phyloP scores from a whole-genome alignment of 92 coral and sea anemone genomes.

The Zoanthus gigantus region DNA sequence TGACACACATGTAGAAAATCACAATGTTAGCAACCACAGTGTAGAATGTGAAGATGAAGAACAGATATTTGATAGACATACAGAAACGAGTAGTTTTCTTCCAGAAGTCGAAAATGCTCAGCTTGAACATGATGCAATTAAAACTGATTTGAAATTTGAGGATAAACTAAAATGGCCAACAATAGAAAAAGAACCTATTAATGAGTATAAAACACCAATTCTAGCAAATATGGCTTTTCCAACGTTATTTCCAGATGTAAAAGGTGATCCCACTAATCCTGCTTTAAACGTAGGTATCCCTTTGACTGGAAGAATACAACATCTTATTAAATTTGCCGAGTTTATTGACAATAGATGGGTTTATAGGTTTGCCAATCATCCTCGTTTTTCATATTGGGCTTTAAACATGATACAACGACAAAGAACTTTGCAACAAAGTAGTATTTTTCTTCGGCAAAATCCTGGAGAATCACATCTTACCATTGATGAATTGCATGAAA shows the following conservation, averaged over 20 bases:
- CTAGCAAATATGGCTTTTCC: slow-evolving; percentile 10
- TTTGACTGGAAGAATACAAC: slow-evolving; percentile 1
- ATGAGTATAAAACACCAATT: not conserved
- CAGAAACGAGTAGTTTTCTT: slow-evolving; percentile 60
- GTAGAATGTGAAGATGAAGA: slow-evolving; percentile 42
- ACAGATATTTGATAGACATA: slow-evolving; percentile 40
- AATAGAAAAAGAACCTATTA: not conserved
- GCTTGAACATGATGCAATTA: slow-evolving; percentile 45
- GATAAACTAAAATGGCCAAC: slow-evolving; percentile 11
- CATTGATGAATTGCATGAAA: slow-evolving; percentile 27
- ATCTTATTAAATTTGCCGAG: not conserved
- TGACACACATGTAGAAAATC: slow-evolving; percentile 47
- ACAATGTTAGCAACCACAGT: slow-evolving; percentile 5
- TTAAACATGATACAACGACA: slow-evolving; percentile 42
- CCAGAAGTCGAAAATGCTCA: slow-evolving; percentile 33
- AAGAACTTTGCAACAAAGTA: slow-evolving; percentile 40
- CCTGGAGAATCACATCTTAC: slow-evolving; percentile 41
- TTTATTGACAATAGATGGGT: slow-evolving; percentile 2
- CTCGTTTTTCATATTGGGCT: slow-evolving; percentile 32
- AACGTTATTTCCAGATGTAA: not conserved
- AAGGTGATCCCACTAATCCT: slow-evolving; percentile 13
- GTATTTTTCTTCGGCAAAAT: slow-evolving; percentile 23
- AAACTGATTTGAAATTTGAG: not conserved
- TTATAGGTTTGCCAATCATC: slow-evolving; percentile 45
- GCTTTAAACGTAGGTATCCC: not conserved